Conservation (phyloP, 2,888 invertebrate genomes). For the Eupithecia tripunctaria region DNA sequence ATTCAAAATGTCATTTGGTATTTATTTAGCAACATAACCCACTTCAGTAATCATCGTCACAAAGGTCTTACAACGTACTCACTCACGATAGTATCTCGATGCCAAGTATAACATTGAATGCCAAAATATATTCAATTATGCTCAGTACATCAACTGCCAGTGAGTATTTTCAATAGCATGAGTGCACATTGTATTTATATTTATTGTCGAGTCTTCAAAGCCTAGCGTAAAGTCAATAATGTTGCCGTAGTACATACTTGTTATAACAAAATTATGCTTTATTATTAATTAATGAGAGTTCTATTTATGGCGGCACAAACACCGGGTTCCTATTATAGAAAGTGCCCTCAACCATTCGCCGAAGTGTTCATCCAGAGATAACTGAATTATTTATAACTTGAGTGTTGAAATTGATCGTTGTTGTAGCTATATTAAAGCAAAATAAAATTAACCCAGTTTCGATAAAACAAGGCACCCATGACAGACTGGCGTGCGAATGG, state of each 20-base stretch:
- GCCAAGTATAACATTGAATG: conserved; percentile 57
- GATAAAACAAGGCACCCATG: background rate
- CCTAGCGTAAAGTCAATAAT: conserved; percentile 75
- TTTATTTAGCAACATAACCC: conserved; percentile 56
- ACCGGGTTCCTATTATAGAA: conserved; percentile 66
- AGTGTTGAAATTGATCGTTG: background rate
- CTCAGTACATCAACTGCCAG: conserved; percentile 60
- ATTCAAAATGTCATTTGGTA: conserved; percentile 52
- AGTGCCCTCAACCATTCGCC: conserved; percentile 24
- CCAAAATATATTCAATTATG: conserved; percentile 69
- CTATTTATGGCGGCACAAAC: conserved; percentile 71
- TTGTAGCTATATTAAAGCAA: conserved; percentile 3
- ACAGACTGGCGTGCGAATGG: background rate
- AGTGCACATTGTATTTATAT: conserved; percentile 76
- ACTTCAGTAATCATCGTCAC: conserved; percentile 63
- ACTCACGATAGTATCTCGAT: conserved; percentile 49
- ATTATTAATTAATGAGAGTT: conserved; percentile 70
- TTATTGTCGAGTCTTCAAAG: conserved; percentile 70
- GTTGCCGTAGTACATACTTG: conserved; percentile 75
- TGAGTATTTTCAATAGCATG: conserved; percentile 50
- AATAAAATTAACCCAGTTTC: conserved; percentile 3
- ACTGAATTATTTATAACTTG: background rate
- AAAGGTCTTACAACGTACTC: conserved; percentile 59
- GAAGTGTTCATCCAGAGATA: background rate
- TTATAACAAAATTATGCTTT: conserved; percentile 79